Evolutionary conservation across 2,113 vertebrate species (phyloP), one percentile per base, ranked within the genome.

Genomic region (Pipa parva): DNA sequence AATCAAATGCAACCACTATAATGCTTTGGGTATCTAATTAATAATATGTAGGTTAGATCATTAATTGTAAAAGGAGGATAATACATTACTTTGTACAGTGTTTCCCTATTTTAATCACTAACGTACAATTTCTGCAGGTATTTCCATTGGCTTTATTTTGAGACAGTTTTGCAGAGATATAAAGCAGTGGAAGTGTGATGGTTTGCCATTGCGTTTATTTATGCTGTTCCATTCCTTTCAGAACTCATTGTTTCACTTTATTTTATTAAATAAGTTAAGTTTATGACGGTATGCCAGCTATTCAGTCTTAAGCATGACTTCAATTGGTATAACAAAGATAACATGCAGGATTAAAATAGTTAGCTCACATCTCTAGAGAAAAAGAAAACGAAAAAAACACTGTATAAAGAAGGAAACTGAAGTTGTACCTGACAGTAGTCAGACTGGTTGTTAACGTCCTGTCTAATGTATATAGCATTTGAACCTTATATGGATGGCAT

Each of bases 31-130:
- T 76, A 74, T 52, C 0, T 58, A 11, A 10, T 64, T 75, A 67
- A 33, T 69, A 75, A 79, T 61, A 74, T 66, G 29, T 67, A 60
- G 68, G 74, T 73, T 46, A 65, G 37, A 71, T 71, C 51, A 67
- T 71, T n/a, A 73, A 75, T 60, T 9, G 26, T 69, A 65, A 52
- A 11, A 63, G 27, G 75, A 72, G 78, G 79, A 69, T 20, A 59
- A 65, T 65, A 76, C 59, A 8, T 80, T 82, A 58, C 22, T 69
- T 80, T 83, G 78, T 87, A 80, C 79, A 74, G 71, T 81, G 7
- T 63, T 54, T 73, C 24, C 63, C 36, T 59, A 5, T 69, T 73
- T 71, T 72, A 59, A 76, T 63, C 72, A 74, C 51, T 67, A 63
- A 67, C 9, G 24, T 64, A 71, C 71, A 73, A 70, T 83, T 55